A percentile compares a stretch with the other conserved stretches of the same genome.
phyloP scores from a whole-genome alignment of 2,888 invertebrate species.

The Idaea dimidiata region DNA sequence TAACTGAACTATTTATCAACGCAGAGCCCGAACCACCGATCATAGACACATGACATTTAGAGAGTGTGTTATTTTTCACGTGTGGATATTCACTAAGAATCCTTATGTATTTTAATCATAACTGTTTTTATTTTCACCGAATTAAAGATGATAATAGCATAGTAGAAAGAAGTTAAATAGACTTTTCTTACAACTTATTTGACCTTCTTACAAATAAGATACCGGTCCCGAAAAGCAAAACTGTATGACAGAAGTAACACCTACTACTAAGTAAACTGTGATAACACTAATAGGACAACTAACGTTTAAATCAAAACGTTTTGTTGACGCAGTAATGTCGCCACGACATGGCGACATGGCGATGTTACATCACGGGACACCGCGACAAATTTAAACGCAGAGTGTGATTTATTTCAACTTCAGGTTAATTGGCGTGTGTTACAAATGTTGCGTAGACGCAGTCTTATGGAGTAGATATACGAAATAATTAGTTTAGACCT shows the following conservation, averaged over 20 bases:
- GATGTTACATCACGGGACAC: slow-evolving; percentile 32
- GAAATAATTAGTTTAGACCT: slow-evolving; percentile 45
- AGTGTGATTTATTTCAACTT: slow-evolving; percentile 43
- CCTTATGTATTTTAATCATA: no score
- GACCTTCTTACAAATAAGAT: no score
- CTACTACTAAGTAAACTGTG: no score
- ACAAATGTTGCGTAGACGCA: slow-evolving; percentile 49
- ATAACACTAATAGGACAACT: slow-evolving; percentile 7
- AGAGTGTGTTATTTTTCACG: no score
- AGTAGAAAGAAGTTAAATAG: no score
- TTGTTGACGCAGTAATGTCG: slow-evolving; percentile 44
- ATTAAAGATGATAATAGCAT: no score
- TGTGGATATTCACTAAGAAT: no score
- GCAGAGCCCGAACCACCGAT: no score
- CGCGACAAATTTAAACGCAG: slow-evolving; percentile 23
- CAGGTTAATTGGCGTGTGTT: slow-evolving; percentile 58
- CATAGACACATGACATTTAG: no score
- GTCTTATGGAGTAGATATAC: slow-evolving; percentile 43
- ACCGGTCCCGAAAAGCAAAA: slow-evolving; percentile 5
- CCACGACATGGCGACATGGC: slow-evolving; percentile 44
- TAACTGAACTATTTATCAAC: no score
- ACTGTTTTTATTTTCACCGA: no score
- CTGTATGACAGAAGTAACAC: slow-evolving; percentile 7
- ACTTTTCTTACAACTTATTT: no score
- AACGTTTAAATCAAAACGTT: slow-evolving; percentile 45